A percentile compares a stretch with the other conserved stretches of the same genome.
Conservation (phyloP, 2,113 vertebrate genomes). For the Ramphastos sulfuratus region DNA sequence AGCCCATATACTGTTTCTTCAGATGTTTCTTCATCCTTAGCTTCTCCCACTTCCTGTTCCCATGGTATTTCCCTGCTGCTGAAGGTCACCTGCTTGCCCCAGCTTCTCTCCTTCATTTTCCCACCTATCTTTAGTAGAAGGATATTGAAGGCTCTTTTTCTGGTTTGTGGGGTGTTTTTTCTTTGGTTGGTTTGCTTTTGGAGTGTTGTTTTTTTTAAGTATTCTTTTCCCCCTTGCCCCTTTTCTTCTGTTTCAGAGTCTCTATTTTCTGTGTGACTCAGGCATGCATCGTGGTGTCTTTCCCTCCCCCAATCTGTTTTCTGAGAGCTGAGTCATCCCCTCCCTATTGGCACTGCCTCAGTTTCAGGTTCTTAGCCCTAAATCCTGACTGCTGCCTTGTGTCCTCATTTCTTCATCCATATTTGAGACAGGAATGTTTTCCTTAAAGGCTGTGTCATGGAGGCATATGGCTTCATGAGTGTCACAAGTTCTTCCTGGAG, state of each 20-base stretch:
- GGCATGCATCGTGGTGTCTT: rapidly evolving
- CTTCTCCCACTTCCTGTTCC: neutral
- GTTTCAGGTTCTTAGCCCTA: neutral
- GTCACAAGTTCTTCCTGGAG: neutral
- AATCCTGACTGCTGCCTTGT: neutral
- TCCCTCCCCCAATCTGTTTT: neutral
- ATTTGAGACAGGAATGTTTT: neutral
- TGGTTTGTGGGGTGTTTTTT: too few relatives aligned
- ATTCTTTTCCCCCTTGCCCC: neutral
- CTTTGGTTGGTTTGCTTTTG: too few relatives aligned
- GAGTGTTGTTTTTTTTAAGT: too few relatives aligned
- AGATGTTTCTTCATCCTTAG: neutral
- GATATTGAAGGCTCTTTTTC: neutral
- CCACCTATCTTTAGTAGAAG: neutral
- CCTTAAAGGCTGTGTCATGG: neutral
- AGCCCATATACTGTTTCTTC: neutral
- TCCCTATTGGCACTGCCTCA: neutral
- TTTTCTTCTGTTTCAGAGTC: neutral
- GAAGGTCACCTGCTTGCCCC: neutral
- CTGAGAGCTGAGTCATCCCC: conserved; percentile 12
- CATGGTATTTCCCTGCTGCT: neutral
- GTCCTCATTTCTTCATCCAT: neutral
- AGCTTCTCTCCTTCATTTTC: neutral
- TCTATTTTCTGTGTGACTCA: neutral
- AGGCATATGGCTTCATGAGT: neutral